phyloP scores from a whole-genome alignment of 2,113 vertebrate genomes.

The Forbesichthys agassizii region DNA sequence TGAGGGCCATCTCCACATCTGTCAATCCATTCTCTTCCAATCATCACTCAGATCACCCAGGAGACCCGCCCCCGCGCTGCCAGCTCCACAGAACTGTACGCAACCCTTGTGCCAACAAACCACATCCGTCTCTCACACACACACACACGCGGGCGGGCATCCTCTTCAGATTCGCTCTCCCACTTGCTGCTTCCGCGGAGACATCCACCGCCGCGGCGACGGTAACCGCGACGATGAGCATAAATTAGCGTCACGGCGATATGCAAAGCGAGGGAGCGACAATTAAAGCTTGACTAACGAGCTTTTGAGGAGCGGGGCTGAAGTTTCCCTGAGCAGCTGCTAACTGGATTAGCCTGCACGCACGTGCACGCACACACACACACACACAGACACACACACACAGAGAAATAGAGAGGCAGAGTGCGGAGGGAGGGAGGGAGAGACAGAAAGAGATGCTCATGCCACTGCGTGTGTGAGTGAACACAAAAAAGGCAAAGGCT shows the following conservation, averaged over 20 bases:
- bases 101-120: constrained; percentile 37
- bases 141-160: constrained; percentile 42
- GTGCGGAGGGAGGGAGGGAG: neutral
- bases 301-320: constrained; percentile 75
- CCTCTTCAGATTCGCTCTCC: constrained; percentile 40
- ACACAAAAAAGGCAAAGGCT: constrained; percentile 25
- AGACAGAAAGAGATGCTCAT: constrained; percentile 16
- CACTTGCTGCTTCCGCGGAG: constrained; percentile 66
- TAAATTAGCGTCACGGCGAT: constrained; percentile 77
- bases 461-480: constrained; percentile 50
- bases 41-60: constrained; percentile 58
- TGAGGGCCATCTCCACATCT: constrained; percentile 36
- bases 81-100: constrained; percentile 42
- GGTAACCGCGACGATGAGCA: constrained; percentile 70
- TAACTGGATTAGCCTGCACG: constrained; percentile 76
- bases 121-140: constrained; percentile 43
- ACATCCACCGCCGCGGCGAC: constrained; percentile 59
- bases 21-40: constrained; percentile 57
- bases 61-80: constrained; percentile 50
- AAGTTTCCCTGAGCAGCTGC: constrained; percentile 78
- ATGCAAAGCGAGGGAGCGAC: constrained; percentile 78
- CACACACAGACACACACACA: neutral
- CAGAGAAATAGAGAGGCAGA: constrained; percentile 11
- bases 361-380: constrained; percentile 27
- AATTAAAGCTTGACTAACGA: constrained; percentile 83